Evolutionary conservation across 1,140 invertebrate species (phyloP), one percentile per base, ranked within the genome.

Genomic region (Proctacanthus coquilletti): DNA sequence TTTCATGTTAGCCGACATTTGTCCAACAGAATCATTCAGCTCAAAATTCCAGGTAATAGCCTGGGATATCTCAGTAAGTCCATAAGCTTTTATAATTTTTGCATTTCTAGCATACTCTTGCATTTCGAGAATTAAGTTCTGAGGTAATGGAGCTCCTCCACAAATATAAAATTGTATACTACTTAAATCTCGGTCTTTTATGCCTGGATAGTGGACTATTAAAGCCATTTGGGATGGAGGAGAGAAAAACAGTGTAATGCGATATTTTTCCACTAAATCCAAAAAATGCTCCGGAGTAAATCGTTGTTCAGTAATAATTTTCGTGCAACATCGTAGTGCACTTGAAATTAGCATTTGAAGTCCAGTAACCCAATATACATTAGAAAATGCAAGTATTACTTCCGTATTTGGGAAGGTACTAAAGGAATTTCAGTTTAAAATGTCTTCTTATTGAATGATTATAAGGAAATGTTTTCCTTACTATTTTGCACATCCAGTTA

Each of bases 321-420:
- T 45, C 0, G 52, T 58, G 8, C 51, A 50, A n/a, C 50, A 43
- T 20, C 52, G 50, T 3, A 50, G 51, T 33, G 52, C 52, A 15
- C 50, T 52, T 34, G 46, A 53, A 5, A 59, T 46, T 47, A 59
- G 50, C 33, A 49, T 51, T n/a, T 53, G 54, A 35, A 59, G 27
- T 2, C 56, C 56, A 0, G 56, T 43, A 1, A 56, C 44, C 49
- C 56, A 53, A 21, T 59, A 56, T 6, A 59, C 49, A 19, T 55
- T 55, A 43, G 50, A 52, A 25, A 59, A 59, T 1, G 53, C 51
- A 1, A 59, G 44, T 35, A 58, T 15, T 6, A 56, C 52, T 29
- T 58, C 55, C n/a, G 17, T 55, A 48, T 4, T 46, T 51, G 4
- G 49, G 18, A 58, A 57, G 14, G 54, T 57, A n/a, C 0, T 35